These are phyloP conservation scores for Fabriciana adippe DNA, from an alignment of 2,888 invertebrate genomes.

Conservation along the genomic window DNA sequence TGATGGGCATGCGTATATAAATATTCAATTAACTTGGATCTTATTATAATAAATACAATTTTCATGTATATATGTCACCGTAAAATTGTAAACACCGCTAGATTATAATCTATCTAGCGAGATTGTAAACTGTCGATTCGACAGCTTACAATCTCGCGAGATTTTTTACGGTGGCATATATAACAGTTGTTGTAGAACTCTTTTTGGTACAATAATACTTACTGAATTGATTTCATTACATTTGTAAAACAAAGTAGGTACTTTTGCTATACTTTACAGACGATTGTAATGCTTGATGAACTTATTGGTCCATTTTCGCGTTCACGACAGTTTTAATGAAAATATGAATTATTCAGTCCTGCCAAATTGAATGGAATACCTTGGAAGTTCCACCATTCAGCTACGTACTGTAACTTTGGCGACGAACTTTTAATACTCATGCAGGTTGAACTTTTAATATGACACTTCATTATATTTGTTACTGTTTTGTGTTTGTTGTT, in stretches of 20 bases:
- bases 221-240: not conserved
- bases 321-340: conserved; percentile 35
- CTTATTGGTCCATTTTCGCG: conserved; percentile 31
- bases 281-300: conserved; percentile 32
- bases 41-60: too few relatives aligned
- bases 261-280: not conserved
- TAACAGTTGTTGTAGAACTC: too few relatives aligned
- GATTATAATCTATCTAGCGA: too few relatives aligned
- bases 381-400: conserved; percentile 24
- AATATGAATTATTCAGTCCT: conserved; percentile 35
- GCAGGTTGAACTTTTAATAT: not conserved
- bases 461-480: not conserved
- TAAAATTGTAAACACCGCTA: too few relatives aligned
- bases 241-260: conserved; percentile 1
- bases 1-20: too few relatives aligned
- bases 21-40: too few relatives aligned
- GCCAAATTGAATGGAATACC: conserved; percentile 35
- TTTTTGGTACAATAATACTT: too few relatives aligned
- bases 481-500: too few relatives aligned
- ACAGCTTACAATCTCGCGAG: too few relatives aligned
- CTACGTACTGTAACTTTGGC: conserved; percentile 27
- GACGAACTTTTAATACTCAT: not conserved
- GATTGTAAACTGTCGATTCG: too few relatives aligned
- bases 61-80: too few relatives aligned
- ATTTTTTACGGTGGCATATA: too few relatives aligned